phyloP scores from a whole-genome alignment of 2,113 vertebrate genomes.

The Dolichotis patagonum region DNA sequence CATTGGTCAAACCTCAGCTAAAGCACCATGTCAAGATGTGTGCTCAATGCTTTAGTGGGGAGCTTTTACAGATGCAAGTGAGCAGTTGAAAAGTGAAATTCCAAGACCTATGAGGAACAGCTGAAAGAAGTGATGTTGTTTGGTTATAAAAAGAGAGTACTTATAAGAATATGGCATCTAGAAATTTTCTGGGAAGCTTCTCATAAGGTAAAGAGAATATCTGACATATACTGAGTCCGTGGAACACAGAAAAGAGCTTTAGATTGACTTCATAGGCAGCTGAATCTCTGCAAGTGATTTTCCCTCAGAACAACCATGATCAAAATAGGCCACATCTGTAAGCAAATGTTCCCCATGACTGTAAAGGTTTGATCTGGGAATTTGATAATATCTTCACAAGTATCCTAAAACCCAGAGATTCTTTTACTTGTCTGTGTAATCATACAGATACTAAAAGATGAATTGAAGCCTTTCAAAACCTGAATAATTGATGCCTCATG shows the following conservation, averaged over 20 bases:
- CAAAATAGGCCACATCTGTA: neutral
- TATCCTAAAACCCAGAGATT: neutral
- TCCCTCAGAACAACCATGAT: neutral
- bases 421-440: conserved; percentile 11
- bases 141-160: neutral
- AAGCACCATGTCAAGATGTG: neutral
- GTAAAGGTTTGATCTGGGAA: neutral
- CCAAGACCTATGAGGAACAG: neutral
- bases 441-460: neutral
- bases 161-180: neutral
- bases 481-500: neutral
- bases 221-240: neutral
- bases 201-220: neutral
- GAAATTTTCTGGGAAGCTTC: neutral
- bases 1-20: neutral
- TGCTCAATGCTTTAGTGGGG: neutral
- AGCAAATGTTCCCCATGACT: neutral
- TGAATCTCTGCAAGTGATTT: neutral
- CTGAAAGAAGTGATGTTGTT: neutral
- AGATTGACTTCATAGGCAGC: neutral
- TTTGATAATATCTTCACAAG: neutral
- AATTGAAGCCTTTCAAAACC: neutral
- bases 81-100: neutral
- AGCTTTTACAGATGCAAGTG: neutral
- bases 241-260: neutral